Conservation (phyloP, 2,797 vertebrate genomes). For the Myotis findleyi region DNA sequence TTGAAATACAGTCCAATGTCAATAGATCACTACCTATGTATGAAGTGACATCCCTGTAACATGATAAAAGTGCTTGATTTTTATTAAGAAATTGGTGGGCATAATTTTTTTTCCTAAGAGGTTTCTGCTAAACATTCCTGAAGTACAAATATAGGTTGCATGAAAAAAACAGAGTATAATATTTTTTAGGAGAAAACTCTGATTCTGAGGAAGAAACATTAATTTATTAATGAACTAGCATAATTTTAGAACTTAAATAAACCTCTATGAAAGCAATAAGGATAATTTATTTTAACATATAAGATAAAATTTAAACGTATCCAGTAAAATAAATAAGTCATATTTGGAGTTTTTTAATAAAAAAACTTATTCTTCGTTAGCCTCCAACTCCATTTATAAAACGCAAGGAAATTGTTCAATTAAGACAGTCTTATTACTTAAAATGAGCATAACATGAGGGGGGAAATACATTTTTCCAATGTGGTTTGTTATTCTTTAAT, state of each 20-base stretch:
- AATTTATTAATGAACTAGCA: neutral
- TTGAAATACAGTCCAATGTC: neutral
- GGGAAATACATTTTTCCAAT: neutral
- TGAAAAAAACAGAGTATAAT: neutral
- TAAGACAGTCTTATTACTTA: constrained; percentile 16
- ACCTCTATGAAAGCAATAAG: neutral
- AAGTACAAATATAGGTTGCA: neutral
- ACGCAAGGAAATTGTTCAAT: neutral
- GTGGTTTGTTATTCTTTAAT: constrained; percentile 54
- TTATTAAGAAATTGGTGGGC: constrained; percentile 2
- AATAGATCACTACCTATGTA: neutral
- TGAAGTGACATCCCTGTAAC: neutral
- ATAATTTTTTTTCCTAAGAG: constrained; percentile 17
- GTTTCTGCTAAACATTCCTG: neutral
- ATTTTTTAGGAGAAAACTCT: constrained; percentile 19
- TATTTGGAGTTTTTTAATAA: neutral
- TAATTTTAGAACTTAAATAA: neutral
- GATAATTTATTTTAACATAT: neutral
- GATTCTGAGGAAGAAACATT: neutral
- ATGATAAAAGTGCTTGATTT: neutral
- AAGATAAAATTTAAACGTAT: constrained; percentile 3
- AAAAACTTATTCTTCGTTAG: neutral
- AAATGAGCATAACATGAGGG: constrained; percentile 31
- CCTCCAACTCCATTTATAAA: neutral
- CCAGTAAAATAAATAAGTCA: neutral